Evolutionary conservation across 2,113 vertebrate species (phyloP).

Genomic region (Tachycineta bicolor): DNA sequence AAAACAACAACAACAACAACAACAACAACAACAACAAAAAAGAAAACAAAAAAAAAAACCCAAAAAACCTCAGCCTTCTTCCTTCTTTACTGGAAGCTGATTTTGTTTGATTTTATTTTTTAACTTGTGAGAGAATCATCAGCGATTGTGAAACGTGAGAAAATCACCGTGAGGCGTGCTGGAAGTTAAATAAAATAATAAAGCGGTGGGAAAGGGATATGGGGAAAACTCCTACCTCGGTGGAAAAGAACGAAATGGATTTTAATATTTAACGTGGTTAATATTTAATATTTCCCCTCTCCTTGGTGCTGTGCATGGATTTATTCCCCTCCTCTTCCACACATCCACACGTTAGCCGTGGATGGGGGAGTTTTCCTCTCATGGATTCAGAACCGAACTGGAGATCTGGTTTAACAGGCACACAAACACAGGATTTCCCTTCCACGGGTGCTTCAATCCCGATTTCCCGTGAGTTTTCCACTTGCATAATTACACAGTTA

Average conservation of each 20-base stretch:
- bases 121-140: neutral
- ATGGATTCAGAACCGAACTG: neutral
- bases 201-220: neutral
- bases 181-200: neutral
- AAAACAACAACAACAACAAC: too few species aligned
- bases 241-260: neutral
- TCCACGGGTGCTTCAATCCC: neutral
- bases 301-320: neutral
- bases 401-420: neutral
- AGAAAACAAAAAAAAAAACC: neutral
- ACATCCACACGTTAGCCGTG: rapidly evolving
- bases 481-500: neutral
- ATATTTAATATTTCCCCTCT: neutral
- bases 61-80: neutral
- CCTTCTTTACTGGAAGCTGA: neutral
- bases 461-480: neutral
- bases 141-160: neutral
- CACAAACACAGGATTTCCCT: neutral
- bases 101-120: neutral
- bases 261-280: neutral
- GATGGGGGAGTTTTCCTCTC: neutral
- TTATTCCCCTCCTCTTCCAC: neutral
- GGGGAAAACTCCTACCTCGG: neutral
- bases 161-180: neutral
- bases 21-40: too few species aligned